phyloP scores from a whole-genome alignment of 2,113 vertebrate species.

The Athene noctua region DNA sequence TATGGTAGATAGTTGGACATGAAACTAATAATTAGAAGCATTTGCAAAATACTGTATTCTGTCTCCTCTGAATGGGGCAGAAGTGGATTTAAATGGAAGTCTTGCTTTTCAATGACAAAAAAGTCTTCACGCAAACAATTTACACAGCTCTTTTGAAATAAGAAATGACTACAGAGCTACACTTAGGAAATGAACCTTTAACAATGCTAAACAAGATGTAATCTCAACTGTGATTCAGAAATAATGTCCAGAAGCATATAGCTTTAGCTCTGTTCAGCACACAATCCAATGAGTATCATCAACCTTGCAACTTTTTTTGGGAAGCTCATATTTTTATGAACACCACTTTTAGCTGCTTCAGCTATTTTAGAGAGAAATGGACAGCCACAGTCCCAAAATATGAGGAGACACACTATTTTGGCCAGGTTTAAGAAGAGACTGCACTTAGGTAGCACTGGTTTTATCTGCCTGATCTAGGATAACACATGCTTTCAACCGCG shows the following conservation, averaged over 20 bases:
- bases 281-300: background rate
- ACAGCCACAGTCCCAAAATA: background rate
- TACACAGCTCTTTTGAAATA: background rate
- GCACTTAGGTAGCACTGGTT: background rate
- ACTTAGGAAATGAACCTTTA: background rate
- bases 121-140: background rate
- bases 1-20: background rate
- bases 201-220: background rate
- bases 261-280: background rate
- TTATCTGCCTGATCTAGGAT: background rate
- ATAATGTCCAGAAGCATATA: background rate
- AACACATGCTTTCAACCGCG: rapidly evolving
- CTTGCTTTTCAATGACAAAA: background rate
- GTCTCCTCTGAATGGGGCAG: background rate
- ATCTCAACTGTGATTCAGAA: background rate
- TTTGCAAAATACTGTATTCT: background rate
- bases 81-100: background rate
- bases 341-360: background rate
- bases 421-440: background rate
- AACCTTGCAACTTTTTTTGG: background rate
- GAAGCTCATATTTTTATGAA: background rate
- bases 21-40: background rate
- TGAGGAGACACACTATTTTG: background rate
- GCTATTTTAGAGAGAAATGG: background rate
- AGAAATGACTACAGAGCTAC: background rate